phyloP scores from a whole-genome alignment of 1,140 invertebrate species.

The Oreohelix idahoensis region DNA sequence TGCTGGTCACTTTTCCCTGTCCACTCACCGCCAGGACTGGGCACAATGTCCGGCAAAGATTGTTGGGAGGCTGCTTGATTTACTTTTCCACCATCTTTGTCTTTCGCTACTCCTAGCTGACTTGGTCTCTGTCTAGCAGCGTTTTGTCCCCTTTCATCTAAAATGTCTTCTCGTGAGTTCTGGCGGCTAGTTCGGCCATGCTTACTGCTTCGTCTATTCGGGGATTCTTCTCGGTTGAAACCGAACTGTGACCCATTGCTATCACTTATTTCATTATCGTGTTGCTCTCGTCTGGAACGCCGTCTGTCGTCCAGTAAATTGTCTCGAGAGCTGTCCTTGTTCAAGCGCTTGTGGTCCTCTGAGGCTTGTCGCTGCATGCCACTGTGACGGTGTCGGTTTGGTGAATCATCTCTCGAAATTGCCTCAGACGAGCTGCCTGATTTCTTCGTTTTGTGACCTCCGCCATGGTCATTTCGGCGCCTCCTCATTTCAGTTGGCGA shows the following conservation, averaged over 20 bases:
- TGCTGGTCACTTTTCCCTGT: slow-evolving; percentile 31
- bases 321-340: slow-evolving; percentile 62
- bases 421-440: slow-evolving; percentile 62
- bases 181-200: slow-evolving; percentile 55
- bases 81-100: slow-evolving; percentile 32
- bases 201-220: slow-evolving; percentile 56
- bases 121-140: slow-evolving; percentile 49
- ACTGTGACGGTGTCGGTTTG: slow-evolving; percentile 50
- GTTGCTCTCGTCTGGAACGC: slow-evolving; percentile 46
- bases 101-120: slow-evolving; percentile 55
- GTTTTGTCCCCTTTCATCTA: slow-evolving; percentile 51
- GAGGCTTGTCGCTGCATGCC: slow-evolving; percentile 34
- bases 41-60: slow-evolving; percentile 64
- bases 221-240: slow-evolving; percentile 67
- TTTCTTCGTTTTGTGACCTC: slow-evolving; percentile 35
- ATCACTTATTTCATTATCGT: slow-evolving; percentile 55
- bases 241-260: slow-evolving; percentile 56
- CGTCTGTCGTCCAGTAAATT: slow-evolving; percentile 61
- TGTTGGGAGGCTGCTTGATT: slow-evolving; percentile 50
- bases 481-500: slow-evolving; percentile 26
- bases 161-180: slow-evolving; percentile 62
- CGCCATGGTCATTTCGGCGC: slow-evolving; percentile 28
- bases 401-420: slow-evolving; percentile 63
- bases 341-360: slow-evolving; percentile 46
- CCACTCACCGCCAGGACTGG: slow-evolving; percentile 40